A percentile compares a stretch with the other conserved stretches of the same genome.
These are phyloP conservation scores for Rhea pennata DNA, from an alignment of 2,113 vertebrate genomes.

Conservation along the genomic window DNA sequence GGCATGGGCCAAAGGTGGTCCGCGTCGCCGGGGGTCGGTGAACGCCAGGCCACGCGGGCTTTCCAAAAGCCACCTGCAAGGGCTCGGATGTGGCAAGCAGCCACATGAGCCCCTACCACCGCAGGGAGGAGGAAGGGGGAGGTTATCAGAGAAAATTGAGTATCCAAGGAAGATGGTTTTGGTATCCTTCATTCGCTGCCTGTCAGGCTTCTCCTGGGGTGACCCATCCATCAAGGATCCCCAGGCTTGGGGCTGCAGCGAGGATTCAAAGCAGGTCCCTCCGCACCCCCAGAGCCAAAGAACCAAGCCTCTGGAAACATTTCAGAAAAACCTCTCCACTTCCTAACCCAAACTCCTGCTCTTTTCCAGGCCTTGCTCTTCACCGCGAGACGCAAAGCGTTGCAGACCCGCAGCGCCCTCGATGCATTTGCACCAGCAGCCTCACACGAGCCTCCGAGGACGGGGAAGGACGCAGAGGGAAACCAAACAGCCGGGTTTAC, in stretches of 20 bases:
- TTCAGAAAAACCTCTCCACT: neutral
- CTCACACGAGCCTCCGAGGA: neutral
- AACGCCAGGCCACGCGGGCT: accelerated
- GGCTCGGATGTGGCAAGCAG: neutral
- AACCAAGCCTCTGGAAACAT: neutral
- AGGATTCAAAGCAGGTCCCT: neutral
- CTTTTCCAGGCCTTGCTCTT: neutral
- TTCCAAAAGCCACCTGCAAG: neutral
- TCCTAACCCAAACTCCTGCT: neutral
- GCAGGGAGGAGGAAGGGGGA: neutral
- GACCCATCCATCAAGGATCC: neutral
- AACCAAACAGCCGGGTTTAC: neutral
- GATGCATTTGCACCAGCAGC: accelerated
- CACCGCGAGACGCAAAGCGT: neutral
- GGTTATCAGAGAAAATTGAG: too few species aligned
- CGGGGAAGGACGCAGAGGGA: neutral
- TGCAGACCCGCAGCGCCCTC: accelerated
- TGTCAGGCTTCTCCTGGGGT: neutral
- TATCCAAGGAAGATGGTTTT: too few species aligned
- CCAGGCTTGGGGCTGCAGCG: neutral
- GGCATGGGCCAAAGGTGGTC: neutral
- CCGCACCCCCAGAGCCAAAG: neutral
- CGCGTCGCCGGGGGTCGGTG: neutral
- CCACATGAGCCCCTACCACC: neutral
- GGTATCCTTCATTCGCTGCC: too few species aligned